Conservation (phyloP, 2,113 vertebrate genomes). For the Callipepla squamata region DNA sequence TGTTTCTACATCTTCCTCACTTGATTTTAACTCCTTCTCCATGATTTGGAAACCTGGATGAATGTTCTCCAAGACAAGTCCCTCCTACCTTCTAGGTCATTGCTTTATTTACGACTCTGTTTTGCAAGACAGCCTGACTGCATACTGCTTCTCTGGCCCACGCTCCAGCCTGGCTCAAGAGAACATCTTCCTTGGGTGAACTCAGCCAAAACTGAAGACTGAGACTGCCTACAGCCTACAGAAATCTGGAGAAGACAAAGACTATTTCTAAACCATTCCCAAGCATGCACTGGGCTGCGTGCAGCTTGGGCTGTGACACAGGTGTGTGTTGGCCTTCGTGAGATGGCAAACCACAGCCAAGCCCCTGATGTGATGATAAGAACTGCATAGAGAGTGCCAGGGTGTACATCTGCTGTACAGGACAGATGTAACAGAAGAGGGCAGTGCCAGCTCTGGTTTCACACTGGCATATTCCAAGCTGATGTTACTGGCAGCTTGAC, state of each 20-base stretch:
- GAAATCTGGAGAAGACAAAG: neutral
- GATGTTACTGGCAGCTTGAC: neutral
- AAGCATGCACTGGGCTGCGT: neutral
- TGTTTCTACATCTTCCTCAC: neutral
- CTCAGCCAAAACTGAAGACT: neutral
- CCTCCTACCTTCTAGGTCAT: neutral
- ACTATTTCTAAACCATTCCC: neutral
- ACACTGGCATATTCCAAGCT: neutral
- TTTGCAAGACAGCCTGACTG: neutral
- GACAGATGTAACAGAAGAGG: neutral
- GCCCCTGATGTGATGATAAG: neutral
- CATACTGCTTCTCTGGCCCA: neutral
- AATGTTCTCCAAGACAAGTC: neutral
- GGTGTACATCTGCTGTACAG: neutral
- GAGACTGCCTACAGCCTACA: neutral
- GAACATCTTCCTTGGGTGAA: neutral
- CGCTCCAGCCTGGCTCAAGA: neutral
- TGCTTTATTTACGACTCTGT: neutral
- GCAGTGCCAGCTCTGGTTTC: neutral
- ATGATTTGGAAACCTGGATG: neutral
- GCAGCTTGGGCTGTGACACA: neutral
- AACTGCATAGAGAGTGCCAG: neutral
- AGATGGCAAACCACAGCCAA: neutral
- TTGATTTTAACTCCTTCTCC: neutral
- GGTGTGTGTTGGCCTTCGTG: neutral